These are phyloP conservation scores for Urocolius indicus DNA, from an alignment of 2,113 vertebrate genomes.

Conservation along the genomic window DNA sequence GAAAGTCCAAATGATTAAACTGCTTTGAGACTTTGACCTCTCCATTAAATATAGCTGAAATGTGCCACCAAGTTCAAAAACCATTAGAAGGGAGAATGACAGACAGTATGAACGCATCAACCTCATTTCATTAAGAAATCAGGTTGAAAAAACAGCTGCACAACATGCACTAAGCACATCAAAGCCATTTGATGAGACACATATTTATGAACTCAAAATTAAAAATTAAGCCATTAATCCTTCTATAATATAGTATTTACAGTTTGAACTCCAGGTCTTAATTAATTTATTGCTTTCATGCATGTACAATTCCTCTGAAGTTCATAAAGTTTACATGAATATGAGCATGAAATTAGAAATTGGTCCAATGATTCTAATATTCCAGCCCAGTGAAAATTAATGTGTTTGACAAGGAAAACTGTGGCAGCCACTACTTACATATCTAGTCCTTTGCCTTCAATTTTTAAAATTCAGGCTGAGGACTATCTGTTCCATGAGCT, in stretches of 20 bases:
- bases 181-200: neutral
- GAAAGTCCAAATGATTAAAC: neutral
- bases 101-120: neutral
- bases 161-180: neutral
- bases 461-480: neutral
- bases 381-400: neutral
- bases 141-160: neutral
- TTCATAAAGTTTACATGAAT: neutral
- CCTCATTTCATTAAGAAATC: neutral
- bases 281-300: neutral
- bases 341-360: neutral
- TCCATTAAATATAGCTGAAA: neutral
- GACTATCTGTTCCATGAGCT: neutral
- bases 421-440: neutral
- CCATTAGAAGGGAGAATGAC: neutral
- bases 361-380: neutral
- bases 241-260: neutral
- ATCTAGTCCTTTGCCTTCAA: neutral
- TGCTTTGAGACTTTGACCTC: neutral
- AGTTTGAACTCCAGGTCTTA: neutral
- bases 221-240: slow-evolving; percentile 14
- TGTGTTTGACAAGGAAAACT: neutral
- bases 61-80: neutral
- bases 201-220: neutral
- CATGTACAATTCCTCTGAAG: neutral